phyloP scores from a whole-genome alignment of 2,113 vertebrate genomes.

The Clinocottus analis region DNA sequence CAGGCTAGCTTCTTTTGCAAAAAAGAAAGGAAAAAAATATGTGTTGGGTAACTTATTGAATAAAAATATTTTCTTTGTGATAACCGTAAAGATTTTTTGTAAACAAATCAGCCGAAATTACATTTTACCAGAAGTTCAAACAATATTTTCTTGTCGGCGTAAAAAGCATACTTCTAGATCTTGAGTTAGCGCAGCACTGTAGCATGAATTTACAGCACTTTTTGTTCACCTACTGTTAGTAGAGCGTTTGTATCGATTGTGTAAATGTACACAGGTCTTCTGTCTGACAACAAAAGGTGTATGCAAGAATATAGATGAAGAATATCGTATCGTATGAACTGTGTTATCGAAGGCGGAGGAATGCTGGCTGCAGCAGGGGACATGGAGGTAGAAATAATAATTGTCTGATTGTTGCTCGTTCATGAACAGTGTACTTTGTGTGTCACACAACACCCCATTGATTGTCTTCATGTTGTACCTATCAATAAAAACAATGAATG shows the following conservation, averaged over 20 bases:
- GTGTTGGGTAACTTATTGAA: not conserved
- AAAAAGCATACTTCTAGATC: slow-evolving; percentile 32
- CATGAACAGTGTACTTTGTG: slow-evolving; percentile 38
- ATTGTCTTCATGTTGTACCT: slow-evolving; percentile 63
- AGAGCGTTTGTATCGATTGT: slow-evolving; percentile 68
- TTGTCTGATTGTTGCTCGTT: slow-evolving; percentile 59
- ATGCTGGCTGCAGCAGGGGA: slow-evolving; percentile 20
- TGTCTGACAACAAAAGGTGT: slow-evolving; percentile 32
- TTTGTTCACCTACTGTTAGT: slow-evolving; percentile 66
- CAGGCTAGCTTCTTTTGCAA: slow-evolving; percentile 11
- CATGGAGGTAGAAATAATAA: slow-evolving; percentile 34
- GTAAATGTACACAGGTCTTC: slow-evolving; percentile 48
- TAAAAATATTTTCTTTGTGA: slow-evolving; percentile 12
- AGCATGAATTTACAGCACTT: slow-evolving; percentile 81
- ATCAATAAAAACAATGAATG: slow-evolving; percentile 63
- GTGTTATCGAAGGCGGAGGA: slow-evolving; percentile 15
- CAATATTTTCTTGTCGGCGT: slow-evolving; percentile 12
- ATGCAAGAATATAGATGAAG: slow-evolving; percentile 31
- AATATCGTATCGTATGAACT: not conserved
- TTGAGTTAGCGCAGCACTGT: slow-evolving; percentile 78
- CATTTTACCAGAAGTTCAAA: slow-evolving; percentile 21
- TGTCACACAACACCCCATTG: slow-evolving; percentile 48
- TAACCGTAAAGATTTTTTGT: not conserved
- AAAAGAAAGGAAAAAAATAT: not conserved
- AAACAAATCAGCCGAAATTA: slow-evolving; percentile 20